A percentile compares a stretch with the other conserved stretches of the same genome.
These are phyloP conservation scores for Dastarcus helophoroides DNA, from an alignment of 2,888 invertebrate species.

Conservation along the genomic window DNA sequence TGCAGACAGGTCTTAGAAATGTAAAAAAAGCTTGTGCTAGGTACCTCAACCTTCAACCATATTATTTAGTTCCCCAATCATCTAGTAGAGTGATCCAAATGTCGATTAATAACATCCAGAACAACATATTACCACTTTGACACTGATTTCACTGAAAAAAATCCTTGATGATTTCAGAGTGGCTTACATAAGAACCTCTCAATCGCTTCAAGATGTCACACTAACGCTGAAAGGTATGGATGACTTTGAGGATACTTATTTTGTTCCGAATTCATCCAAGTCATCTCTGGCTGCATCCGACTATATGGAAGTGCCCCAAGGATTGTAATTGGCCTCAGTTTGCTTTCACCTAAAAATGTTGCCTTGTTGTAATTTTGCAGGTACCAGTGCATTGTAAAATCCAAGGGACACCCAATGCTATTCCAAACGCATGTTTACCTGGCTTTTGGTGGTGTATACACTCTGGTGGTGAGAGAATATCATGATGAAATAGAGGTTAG, in stretches of 20 bases:
- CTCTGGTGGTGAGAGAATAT: slow-evolving; percentile 38
- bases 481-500: slow-evolving; percentile 33
- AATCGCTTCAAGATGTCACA: slow-evolving; percentile 28
- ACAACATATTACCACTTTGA: too few relatives aligned
- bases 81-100: too few relatives aligned
- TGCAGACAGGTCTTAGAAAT: too few relatives aligned
- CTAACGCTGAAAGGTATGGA: slow-evolving; percentile 25
- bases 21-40: too few relatives aligned
- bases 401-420: slow-evolving; percentile 17
- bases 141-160: neutral
- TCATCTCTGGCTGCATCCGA: slow-evolving; percentile 45
- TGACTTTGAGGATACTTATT: slow-evolving; percentile 44
- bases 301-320: slow-evolving; percentile 48
- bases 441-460: slow-evolving; percentile 44
- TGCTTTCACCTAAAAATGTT: too few relatives aligned
- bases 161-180: slow-evolving; percentile 25
- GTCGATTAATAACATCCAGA: too few relatives aligned
- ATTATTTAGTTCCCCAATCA: too few relatives aligned
- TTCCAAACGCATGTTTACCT: slow-evolving; percentile 24
- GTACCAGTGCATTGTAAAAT: slow-evolving; percentile 25
- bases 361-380: too few relatives aligned
- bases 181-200: slow-evolving; percentile 29
- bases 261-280: slow-evolving; percentile 36
- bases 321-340: slow-evolving; percentile 35
- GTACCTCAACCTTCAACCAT: too few relatives aligned